phyloP scores from a whole-genome alignment of 2,113 vertebrate genomes.

The Xerus inauris region DNA sequence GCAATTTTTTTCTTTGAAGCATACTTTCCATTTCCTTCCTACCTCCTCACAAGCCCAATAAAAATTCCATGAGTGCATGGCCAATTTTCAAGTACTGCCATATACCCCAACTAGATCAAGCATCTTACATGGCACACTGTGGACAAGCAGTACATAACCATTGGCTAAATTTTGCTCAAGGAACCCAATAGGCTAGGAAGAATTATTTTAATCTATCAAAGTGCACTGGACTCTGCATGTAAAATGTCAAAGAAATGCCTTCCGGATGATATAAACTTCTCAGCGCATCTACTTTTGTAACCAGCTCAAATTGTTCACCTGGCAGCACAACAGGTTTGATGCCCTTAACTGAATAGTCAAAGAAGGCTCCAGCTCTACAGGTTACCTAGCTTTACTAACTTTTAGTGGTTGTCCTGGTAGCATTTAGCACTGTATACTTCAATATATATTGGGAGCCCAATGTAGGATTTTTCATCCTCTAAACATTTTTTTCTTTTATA shows the following conservation, averaged over 20 bases:
- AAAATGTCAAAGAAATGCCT: conserved; percentile 49
- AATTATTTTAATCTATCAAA: conserved; percentile 1
- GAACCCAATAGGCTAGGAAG: neutral
- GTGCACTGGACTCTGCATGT: neutral
- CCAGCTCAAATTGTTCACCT: neutral
- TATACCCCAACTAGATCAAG: neutral
- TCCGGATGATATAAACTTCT: neutral
- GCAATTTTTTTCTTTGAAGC: neutral
- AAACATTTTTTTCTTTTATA: neutral
- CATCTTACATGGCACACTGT: fast-evolving
- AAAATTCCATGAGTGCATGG: neutral
- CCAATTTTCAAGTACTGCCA: neutral
- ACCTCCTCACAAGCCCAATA: neutral
- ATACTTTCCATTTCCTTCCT: neutral
- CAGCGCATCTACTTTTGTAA: neutral
- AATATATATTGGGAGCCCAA: neutral
- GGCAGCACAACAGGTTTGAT: neutral
- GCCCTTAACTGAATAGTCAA: neutral
- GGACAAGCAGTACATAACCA: neutral
- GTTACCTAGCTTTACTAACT: neutral
- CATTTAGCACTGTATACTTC: neutral
- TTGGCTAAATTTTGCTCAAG: neutral
- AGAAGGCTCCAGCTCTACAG: neutral
- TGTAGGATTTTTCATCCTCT: neutral
- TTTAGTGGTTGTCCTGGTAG: neutral